phyloP scores from a whole-genome alignment of 2,888 invertebrate genomes.

The Odontocolon sp. region DNA sequence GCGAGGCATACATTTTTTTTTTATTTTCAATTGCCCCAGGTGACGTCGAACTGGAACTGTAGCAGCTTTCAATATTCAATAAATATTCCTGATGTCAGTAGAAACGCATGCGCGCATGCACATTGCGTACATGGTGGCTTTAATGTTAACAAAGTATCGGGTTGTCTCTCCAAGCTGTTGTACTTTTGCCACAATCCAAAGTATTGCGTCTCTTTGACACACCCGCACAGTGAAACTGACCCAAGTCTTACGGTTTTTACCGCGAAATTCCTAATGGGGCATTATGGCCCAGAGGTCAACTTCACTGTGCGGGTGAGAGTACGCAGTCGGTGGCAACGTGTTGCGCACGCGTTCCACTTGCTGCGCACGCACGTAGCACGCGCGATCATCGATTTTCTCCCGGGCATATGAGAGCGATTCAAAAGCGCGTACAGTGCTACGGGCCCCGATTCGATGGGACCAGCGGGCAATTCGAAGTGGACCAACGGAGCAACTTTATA shows the following conservation, averaged over 20 bases:
- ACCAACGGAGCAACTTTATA: conserved; percentile 52
- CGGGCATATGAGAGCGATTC: not conserved
- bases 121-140: conserved; percentile 20
- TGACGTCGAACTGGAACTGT: not conserved
- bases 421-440: not conserved
- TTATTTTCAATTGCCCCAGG: not conserved
- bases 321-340: not conserved
- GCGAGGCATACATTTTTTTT: no score
- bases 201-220: not conserved
- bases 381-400: conserved; percentile 60
- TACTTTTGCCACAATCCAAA: not conserved
- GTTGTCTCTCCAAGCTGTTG: no score
- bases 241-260: not conserved
- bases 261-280: not conserved
- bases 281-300: not conserved
- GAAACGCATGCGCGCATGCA: not conserved
- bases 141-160: conserved; percentile 43
- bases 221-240: no score
- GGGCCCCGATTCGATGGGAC: conserved; percentile 14
- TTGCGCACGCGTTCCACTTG: conserved; percentile 49
- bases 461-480: conserved; percentile 48
- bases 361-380: conserved; percentile 56
- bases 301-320: not conserved
- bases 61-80: conserved; percentile 17
- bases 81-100: conserved; percentile 11